These are phyloP conservation scores for Sphaeramia orbicularis DNA, from an alignment of 2,797 vertebrate genomes.

Conservation along the genomic window DNA sequence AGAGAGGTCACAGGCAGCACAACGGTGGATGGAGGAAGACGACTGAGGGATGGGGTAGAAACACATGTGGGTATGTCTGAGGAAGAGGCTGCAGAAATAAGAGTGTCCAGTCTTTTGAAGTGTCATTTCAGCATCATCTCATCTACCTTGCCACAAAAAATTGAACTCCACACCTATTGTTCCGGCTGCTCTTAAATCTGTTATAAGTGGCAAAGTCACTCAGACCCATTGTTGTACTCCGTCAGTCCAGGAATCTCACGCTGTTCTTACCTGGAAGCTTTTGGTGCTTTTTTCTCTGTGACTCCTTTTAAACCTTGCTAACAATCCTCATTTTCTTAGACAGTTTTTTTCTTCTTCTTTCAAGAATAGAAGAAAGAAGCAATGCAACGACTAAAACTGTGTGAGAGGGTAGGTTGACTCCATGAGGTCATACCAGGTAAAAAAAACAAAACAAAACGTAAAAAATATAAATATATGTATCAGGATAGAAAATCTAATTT, in stretches of 20 bases:
- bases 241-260: slow-evolving; percentile 11
- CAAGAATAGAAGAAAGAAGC: slow-evolving; percentile 22
- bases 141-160: slow-evolving; percentile 10
- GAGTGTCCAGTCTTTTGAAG: slow-evolving; percentile 21
- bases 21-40: slow-evolving; percentile 13
- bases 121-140: slow-evolving; percentile 10
- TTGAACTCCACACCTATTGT: slow-evolving; percentile 15
- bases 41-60: slow-evolving; percentile 12
- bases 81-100: slow-evolving; percentile 2
- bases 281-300: neutral
- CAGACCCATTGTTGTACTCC: slow-evolving; percentile 36
- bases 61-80: slow-evolving; percentile 20
- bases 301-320: slow-evolving; percentile 20
- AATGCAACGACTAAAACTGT: neutral
- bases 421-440: neutral
- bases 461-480: neutral
- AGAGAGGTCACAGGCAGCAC: slow-evolving; percentile 38
- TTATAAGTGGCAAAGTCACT: slow-evolving; percentile 32
- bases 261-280: slow-evolving; percentile 12
- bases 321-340: neutral
- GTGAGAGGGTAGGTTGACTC: slow-evolving; percentile 1
- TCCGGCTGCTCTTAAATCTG: slow-evolving; percentile 43
- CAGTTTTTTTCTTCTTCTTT: slow-evolving; percentile 4
- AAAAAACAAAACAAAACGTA: neutral
- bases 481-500: neutral